Conservation (phyloP, 1,140 invertebrate species). For the Drosophila serrata region DNA sequence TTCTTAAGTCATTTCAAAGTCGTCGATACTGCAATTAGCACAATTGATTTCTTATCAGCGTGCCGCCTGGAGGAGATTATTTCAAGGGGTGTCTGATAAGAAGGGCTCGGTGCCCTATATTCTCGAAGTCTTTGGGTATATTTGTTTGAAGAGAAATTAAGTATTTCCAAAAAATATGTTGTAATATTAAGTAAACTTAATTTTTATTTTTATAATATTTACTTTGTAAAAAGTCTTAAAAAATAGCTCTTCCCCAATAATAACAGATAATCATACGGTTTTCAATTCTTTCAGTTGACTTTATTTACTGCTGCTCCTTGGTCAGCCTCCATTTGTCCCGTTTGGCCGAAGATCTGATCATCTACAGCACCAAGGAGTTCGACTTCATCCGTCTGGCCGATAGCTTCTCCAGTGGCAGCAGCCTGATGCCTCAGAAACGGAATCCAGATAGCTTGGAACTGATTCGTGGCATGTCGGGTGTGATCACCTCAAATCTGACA, state of each 20-base stretch:
- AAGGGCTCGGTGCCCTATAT: neutral
- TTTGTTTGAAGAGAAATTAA: neutral
- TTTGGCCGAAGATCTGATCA: constrained; percentile 92
- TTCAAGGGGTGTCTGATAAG: constrained; percentile 20
- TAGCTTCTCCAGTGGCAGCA: constrained; percentile 92
- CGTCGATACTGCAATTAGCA: constrained; percentile 20
- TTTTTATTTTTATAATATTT: too few relatives aligned
- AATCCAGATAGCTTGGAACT: constrained; percentile 94
- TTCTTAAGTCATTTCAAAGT: constrained; percentile 47
- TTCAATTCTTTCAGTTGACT: constrained; percentile 89
- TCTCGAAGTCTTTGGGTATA: neutral
- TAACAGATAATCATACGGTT: neutral
- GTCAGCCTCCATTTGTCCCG: constrained; percentile 90
- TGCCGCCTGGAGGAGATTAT: constrained; percentile 1
- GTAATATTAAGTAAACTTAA: neutral
- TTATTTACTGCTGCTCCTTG: constrained; percentile 89
- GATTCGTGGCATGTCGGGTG: constrained; percentile 90
- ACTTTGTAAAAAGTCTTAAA: too few relatives aligned
- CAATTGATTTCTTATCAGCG: constrained; percentile 46
- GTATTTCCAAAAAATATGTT: neutral
- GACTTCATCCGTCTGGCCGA: constrained; percentile 91
- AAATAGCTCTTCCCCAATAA: neutral
- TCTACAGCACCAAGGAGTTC: constrained; percentile 93
- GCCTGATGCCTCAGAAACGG: constrained; percentile 94
- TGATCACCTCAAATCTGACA: constrained; percentile 86